Evolutionary conservation across 2,888 invertebrate genomes (phyloP), one percentile per base, ranked within the genome.

Genomic region (Psococerastis gibbosa): DNA sequence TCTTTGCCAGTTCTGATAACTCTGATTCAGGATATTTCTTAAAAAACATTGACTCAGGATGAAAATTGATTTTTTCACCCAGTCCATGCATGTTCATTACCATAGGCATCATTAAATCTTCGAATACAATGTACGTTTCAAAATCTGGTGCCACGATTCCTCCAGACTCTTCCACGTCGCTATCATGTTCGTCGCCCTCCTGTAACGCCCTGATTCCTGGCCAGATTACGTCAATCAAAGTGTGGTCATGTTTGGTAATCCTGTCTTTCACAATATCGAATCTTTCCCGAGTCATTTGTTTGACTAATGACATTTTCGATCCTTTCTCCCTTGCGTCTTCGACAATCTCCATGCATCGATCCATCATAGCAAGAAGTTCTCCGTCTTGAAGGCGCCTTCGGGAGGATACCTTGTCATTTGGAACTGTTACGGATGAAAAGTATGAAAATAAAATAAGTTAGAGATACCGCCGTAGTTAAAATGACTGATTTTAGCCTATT

Each of bases 171-270:
- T 46, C 42, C 3, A 46, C 22, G 8, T 45, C 45, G 3, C 35
- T 3, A 54, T 78, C 76, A 15, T 76, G 64, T 22, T 71, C 69
- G 53, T 66, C 65, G 45, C 60, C 55, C 22, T 65, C 61, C 1
- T 75, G 75, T 42, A 81, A 67, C 59, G 81, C 84, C 57, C 82
- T 78, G 51, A 88, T 77, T 44, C 85, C 84, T 11, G 89, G 88
- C 76, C 84, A 85, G 56, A 89, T 80, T 18, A 88, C 73, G 59
- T 91, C 88, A 55, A 87, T 80, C 3, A 91, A 69, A 57, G 80
- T 83, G 59, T 87, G 85, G 59, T 88, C 88, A 52, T 79, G 68
- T 60, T 77, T 76, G 20, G 89, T 89, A 53, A 81, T 68, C 52
- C 83, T 72, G 47, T 67, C 60, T 64, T 82, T 83, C 46, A 87